phyloP scores from a whole-genome alignment of 2,888 invertebrate genomes.

The Pterostichus niger region DNA sequence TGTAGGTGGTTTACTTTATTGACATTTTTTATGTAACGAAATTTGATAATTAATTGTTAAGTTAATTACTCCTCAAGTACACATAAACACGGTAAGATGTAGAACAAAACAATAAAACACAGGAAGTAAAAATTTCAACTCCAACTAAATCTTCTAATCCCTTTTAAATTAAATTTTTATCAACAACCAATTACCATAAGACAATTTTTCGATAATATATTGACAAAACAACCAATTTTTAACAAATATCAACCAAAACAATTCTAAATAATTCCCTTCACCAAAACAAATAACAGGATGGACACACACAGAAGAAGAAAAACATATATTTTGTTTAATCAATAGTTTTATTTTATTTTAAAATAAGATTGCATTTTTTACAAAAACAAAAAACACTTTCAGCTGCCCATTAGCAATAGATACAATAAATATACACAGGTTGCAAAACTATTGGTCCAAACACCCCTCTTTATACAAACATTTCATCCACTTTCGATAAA shows the following conservation, averaged over 20 bases:
- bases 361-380: slow-evolving; percentile 65
- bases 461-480: slow-evolving; percentile 66
- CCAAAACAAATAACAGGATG: slow-evolving; percentile 14
- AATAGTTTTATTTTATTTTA: slow-evolving; percentile 64
- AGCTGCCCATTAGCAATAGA: slow-evolving; percentile 67
- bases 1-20: slow-evolving; percentile 54
- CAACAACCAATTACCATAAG: too few species aligned
- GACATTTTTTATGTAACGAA: slow-evolving; percentile 51
- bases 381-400: slow-evolving; percentile 66
- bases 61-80: neutral
- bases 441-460: slow-evolving; percentile 67
- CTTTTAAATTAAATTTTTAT: neutral
- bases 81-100: neutral
- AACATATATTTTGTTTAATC: slow-evolving; percentile 53
- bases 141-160: too few species aligned
- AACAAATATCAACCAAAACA: neutral
- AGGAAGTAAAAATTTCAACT: too few species aligned
- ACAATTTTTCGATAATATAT: neutral
- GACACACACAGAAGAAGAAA: slow-evolving; percentile 54
- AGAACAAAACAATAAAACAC: slow-evolving; percentile 5
- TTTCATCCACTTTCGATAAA: slow-evolving; percentile 57
- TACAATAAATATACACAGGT: slow-evolving; percentile 65
- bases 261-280: slow-evolving; percentile 7
- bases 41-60: slow-evolving; percentile 21
- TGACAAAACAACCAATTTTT: slow-evolving; percentile 1